Conservation (phyloP, 2,888 invertebrate genomes). For the Strigamia crassipes region DNA sequence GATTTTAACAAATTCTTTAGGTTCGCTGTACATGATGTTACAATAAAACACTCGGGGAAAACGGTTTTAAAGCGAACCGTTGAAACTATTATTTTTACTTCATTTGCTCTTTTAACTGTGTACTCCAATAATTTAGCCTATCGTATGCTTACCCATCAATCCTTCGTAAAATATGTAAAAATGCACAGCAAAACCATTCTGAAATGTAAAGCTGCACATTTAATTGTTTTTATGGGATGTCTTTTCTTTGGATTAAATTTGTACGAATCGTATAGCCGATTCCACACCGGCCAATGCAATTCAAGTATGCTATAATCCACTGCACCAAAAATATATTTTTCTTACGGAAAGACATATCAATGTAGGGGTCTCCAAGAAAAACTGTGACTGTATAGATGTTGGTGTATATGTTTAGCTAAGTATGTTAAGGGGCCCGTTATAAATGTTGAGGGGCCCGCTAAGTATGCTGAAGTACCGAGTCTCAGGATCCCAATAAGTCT, state of each 20-base stretch:
- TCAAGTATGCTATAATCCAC: not conserved
- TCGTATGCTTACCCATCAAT: slow-evolving; percentile 57
- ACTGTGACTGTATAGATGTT: too few relatives aligned
- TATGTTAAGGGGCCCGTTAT: too few relatives aligned
- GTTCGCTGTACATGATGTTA: too few relatives aligned
- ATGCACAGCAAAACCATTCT: slow-evolving; percentile 35
- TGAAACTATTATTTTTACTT: slow-evolving; percentile 56
- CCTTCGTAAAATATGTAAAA: slow-evolving; percentile 18
- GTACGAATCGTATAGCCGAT: not conserved
- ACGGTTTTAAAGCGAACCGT: slow-evolving; percentile 49
- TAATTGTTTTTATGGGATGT: not conserved
- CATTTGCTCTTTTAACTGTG: slow-evolving; percentile 59
- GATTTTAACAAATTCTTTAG: too few relatives aligned
- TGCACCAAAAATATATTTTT: too few relatives aligned
- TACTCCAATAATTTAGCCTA: slow-evolving; percentile 59
- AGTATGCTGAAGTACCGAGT: too few relatives aligned
- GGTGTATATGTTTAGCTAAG: too few relatives aligned
- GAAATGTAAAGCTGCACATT: not conserved
- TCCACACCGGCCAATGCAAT: not conserved
- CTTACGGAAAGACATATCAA: too few relatives aligned
- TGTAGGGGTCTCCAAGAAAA: too few relatives aligned
- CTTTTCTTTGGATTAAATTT: not conserved
- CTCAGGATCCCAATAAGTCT: too few relatives aligned
- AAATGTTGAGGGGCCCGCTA: too few relatives aligned
- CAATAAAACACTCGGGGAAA: too few relatives aligned